phyloP scores from a whole-genome alignment of 2,888 invertebrate species.

The Calliopum simillimum region DNA sequence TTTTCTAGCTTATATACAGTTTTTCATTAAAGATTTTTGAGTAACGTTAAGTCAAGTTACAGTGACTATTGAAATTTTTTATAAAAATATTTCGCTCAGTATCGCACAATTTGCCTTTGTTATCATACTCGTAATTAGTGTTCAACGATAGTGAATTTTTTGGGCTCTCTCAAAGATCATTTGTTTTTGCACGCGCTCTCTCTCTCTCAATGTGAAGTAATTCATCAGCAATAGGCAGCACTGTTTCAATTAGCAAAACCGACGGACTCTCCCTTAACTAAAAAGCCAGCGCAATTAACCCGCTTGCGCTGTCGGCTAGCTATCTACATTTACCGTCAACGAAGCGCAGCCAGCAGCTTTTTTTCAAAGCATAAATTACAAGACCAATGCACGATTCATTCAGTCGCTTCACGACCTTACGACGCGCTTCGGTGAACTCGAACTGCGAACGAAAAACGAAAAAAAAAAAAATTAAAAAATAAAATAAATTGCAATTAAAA shows the following conservation, averaged over 20 bases:
- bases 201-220: neutral
- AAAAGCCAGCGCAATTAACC: slow-evolving; percentile 3
- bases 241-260: neutral
- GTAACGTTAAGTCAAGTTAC: too few species aligned
- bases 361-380: slow-evolving; percentile 41
- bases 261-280: too few species aligned
- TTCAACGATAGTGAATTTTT: too few species aligned
- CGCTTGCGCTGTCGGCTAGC: slow-evolving; percentile 8
- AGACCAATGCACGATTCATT: slow-evolving; percentile 18
- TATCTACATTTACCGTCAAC: slow-evolving; percentile 15
- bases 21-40: too few species aligned
- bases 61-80: too few species aligned
- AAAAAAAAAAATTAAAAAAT: neutral
- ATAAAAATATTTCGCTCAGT: too few species aligned
- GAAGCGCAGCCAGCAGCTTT: slow-evolving; percentile 24
- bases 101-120: too few species aligned
- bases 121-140: too few species aligned
- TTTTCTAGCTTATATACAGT: too few species aligned
- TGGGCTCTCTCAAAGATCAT: too few species aligned
- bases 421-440: slow-evolving; percentile 34
- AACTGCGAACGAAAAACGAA: slow-evolving; percentile 10
- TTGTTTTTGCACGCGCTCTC: neutral
- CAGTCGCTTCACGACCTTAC: slow-evolving; percentile 42
- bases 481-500: neutral
- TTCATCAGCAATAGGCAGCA: neutral